Evolutionary conservation across 2,888 invertebrate genomes (phyloP).

Genomic region (Dryococelus australis): DNA sequence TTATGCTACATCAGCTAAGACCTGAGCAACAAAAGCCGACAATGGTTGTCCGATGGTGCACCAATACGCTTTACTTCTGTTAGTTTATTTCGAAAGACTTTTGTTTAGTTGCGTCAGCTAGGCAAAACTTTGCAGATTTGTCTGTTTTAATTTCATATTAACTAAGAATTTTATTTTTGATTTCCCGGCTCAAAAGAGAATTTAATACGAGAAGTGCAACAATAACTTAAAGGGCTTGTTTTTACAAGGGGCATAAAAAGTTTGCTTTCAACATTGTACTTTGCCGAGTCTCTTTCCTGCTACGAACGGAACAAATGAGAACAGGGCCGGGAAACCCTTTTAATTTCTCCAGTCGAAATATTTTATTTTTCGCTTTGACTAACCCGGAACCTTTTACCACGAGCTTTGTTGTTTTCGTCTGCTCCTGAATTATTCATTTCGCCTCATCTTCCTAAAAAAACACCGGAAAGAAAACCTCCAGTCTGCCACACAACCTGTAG

Average conservation of each 20-base stretch:
- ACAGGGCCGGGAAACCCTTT: not conserved
- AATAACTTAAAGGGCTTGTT: not conserved
- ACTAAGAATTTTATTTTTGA: too few species aligned
- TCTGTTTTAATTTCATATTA: too few species aligned
- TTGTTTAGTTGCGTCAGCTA: too few species aligned
- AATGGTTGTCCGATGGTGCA: too few species aligned
- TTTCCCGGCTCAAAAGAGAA: not conserved
- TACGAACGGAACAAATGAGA: not conserved
- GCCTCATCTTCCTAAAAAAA: not conserved
- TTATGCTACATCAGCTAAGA: too few species aligned
- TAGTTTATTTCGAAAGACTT: too few species aligned
- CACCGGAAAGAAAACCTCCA: not conserved
- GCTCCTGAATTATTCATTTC: not conserved
- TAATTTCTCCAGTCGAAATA: not conserved
- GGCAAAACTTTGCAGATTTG: too few species aligned
- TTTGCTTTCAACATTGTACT: not conserved
- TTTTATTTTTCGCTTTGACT: conserved; percentile 16
- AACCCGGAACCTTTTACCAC: not conserved
- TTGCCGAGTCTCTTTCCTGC: not conserved
- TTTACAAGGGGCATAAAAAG: not conserved
- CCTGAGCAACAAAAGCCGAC: too few species aligned
- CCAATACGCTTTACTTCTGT: too few species aligned
- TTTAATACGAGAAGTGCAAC: not conserved
- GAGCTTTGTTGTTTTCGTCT: conserved; percentile 1
- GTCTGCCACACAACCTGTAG: not conserved